Conservation (phyloP, 92 coral and sea anemone genomes). For the Metridium senile region DNA sequence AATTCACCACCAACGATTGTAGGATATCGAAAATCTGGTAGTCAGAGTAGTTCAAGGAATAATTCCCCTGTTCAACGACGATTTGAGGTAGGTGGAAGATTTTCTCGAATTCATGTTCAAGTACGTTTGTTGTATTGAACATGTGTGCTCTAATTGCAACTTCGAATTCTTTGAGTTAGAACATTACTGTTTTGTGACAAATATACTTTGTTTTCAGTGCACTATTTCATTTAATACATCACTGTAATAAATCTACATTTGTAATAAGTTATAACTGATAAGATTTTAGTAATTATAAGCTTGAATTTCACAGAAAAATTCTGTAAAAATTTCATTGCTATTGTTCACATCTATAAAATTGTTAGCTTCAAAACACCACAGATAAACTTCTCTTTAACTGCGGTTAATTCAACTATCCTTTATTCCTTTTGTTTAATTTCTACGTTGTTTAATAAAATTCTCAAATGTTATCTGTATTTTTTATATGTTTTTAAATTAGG, state of each 20-base stretch:
- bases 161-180: neutral
- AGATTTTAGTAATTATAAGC: no score
- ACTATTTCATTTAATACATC: no score
- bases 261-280: no score
- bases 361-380: no score
- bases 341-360: no score
- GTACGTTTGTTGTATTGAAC: neutral
- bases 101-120: neutral
- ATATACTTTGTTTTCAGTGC: no score
- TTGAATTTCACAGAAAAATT: no score
- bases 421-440: neutral
- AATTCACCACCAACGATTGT: conserved; percentile 80
- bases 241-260: no score
- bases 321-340: no score
- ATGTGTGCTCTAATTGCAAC: neutral
- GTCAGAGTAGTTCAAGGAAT: conserved; percentile 88
- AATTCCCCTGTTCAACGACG: conserved; percentile 84
- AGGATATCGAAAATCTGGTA: conserved; percentile 77
- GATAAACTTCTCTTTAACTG: neutral
- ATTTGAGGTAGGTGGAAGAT: conserved; percentile 89
- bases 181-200: no score
- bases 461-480: no score
- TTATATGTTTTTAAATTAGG: neutral
- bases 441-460: neutral
- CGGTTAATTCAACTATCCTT: neutral